These are phyloP conservation scores for Epiblema foenella DNA, from an alignment of 2,888 invertebrate species.

Conservation along the genomic window DNA sequence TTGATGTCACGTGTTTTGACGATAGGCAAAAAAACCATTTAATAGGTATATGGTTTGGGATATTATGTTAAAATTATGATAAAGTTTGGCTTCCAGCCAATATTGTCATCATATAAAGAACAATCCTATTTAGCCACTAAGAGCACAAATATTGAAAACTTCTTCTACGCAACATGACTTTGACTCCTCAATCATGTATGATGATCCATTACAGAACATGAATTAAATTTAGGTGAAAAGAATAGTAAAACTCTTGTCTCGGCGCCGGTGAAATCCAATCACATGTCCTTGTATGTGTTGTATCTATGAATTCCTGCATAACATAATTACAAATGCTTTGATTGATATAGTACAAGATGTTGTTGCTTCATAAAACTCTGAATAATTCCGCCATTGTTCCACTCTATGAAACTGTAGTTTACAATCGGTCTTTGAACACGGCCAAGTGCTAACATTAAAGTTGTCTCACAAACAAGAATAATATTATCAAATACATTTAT, in stretches of 20 bases:
- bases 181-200: neutral
- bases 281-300: neutral
- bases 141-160: slow-evolving; percentile 5
- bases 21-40: slow-evolving; percentile 34
- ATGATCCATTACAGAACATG: neutral
- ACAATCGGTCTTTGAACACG: slow-evolving; percentile 72
- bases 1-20: slow-evolving; percentile 35
- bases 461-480: slow-evolving; percentile 76
- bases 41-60: slow-evolving; percentile 30
- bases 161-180: neutral
- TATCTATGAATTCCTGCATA: neutral
- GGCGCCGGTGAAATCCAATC: neutral
- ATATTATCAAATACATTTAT: slow-evolving; percentile 82
- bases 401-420: slow-evolving; percentile 66
- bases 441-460: slow-evolving; percentile 69
- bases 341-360: neutral
- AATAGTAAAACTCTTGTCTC: neutral
- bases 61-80: slow-evolving; percentile 33
- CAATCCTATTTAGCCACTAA: slow-evolving; percentile 23
- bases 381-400: slow-evolving; percentile 46
- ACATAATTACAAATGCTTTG: neutral
- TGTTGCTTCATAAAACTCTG: slow-evolving; percentile 21
- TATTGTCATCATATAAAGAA: slow-evolving; percentile 38
- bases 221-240: neutral
- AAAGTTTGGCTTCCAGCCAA: slow-evolving; percentile 31